These are phyloP conservation scores for Drosophila recens DNA, from an alignment of 2,888 invertebrate genomes.

Conservation along the genomic window DNA sequence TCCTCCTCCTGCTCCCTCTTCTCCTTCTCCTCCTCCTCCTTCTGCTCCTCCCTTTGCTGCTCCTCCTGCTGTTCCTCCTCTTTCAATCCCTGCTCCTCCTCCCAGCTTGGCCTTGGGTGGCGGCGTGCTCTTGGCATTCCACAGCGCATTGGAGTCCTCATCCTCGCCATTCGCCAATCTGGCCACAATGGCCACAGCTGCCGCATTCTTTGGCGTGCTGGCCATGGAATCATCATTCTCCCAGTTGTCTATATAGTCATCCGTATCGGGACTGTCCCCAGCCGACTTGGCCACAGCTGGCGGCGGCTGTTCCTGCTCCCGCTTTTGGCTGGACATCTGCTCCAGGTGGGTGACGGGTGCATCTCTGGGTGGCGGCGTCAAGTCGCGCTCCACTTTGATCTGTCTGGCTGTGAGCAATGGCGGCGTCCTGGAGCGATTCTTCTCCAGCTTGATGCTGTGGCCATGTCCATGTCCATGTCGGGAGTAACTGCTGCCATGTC, in stretches of 20 bases:
- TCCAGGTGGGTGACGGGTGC: not conserved
- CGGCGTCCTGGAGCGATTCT: conserved; percentile 55
- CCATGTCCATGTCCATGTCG: conserved; percentile 13
- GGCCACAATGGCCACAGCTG: conserved; percentile 3
- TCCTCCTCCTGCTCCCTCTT: not conserved
- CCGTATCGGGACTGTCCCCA: conserved; percentile 84
- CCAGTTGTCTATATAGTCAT: conserved; percentile 85
- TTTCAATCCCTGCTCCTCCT: not conserved
- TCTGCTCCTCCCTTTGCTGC: not conserved
- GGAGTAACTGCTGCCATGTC: not conserved
- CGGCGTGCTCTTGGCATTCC: conserved; percentile 72
- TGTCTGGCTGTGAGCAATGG: conserved; percentile 40
- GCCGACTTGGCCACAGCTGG: conserved; percentile 19
- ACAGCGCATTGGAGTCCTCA: conserved; percentile 70
- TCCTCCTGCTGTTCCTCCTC: not conserved
- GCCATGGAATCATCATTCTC: conserved; percentile 83
- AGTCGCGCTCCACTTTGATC: conserved; percentile 60
- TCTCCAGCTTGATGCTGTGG: conserved; percentile 56
- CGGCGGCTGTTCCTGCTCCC: conserved; percentile 31
- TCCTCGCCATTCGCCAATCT: conserved; percentile 47
- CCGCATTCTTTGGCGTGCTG: conserved; percentile 64
- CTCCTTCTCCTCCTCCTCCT: not conserved
- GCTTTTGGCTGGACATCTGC: not conserved
- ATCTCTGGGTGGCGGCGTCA: conserved; percentile 50
- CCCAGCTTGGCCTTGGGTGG: conserved; percentile 58